Conservation (phyloP, 2,888 invertebrate species). For the Mechanitis messenoides region DNA sequence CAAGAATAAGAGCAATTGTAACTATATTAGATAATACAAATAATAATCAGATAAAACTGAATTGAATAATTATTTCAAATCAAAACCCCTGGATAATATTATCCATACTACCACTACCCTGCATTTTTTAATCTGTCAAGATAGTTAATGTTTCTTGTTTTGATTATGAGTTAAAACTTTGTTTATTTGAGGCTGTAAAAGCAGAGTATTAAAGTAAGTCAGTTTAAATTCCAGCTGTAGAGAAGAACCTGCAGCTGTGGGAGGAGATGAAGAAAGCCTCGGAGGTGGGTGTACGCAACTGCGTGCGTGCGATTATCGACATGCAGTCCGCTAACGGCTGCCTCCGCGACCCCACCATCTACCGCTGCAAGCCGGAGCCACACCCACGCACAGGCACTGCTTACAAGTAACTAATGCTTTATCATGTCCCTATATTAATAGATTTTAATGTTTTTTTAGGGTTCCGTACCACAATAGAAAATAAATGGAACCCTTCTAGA, state of each 20-base stretch:
- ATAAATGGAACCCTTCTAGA: too few relatives aligned
- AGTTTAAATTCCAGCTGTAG: conserved; percentile 77
- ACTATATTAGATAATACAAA: conserved; percentile 41
- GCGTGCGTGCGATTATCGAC: conserved; percentile 97
- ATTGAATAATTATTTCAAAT: too few relatives aligned
- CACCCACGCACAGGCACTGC: conserved; percentile 95
- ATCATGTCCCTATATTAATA: neutral
- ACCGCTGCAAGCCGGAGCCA: conserved; percentile 95
- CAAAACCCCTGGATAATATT: too few relatives aligned
- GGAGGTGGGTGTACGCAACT: conserved; percentile 87
- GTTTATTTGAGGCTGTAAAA: too few relatives aligned
- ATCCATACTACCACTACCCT: too few relatives aligned
- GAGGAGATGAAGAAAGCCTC: conserved; percentile 94
- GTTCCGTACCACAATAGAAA: too few relatives aligned
- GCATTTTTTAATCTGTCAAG: too few relatives aligned
- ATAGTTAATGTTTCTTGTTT: conserved; percentile 6
- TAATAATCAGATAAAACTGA: too few relatives aligned
- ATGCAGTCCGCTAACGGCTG: conserved; percentile 98
- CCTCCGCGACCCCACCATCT: conserved; percentile 98
- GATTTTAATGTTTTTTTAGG: neutral
- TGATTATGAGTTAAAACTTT: neutral
- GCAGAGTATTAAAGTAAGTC: too few relatives aligned
- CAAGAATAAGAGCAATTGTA: conserved; percentile 88
- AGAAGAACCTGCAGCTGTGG: conserved; percentile 93
- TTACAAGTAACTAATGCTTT: conserved; percentile 84